Conservation (phyloP, 2,797 vertebrate genomes). For the Scolopax bukidnonensis region DNA sequence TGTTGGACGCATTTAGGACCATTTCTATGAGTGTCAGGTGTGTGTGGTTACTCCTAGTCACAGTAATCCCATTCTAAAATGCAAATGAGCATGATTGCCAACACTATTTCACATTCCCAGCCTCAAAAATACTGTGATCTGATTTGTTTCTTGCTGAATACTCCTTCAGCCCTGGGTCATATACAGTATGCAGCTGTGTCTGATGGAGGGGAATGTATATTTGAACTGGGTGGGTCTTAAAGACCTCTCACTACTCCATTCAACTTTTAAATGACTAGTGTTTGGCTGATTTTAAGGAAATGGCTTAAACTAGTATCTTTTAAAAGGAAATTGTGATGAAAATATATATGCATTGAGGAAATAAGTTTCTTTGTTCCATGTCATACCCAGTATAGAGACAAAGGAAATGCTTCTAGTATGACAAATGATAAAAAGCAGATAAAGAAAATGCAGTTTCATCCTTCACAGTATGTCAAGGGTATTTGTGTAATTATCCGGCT, state of each 20-base stretch:
- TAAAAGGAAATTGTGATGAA: neutral
- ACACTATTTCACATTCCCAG: neutral
- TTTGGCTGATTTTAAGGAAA: neutral
- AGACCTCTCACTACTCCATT: neutral
- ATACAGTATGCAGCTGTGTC: neutral
- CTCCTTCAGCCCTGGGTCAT: neutral
- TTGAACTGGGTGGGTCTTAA: neutral
- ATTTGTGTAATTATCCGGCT: neutral
- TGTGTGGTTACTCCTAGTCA: neutral
- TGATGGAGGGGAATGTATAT: neutral
- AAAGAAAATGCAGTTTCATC: neutral
- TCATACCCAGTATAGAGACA: neutral
- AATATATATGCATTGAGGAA: neutral
- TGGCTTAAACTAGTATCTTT: neutral
- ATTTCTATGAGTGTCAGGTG: neutral
- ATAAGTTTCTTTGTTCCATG: neutral
- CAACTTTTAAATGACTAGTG: neutral
- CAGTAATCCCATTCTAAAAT: neutral
- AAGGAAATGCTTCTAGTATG: neutral
- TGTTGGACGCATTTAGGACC: neutral
- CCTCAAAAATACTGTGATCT: neutral
- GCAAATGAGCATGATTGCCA: neutral
- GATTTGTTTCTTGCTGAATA: neutral
- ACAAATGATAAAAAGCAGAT: neutral
- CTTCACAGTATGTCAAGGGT: neutral